Evolutionary conservation across 2,113 vertebrate species (phyloP).

Genomic region (Sebastes fasciatus): DNA sequence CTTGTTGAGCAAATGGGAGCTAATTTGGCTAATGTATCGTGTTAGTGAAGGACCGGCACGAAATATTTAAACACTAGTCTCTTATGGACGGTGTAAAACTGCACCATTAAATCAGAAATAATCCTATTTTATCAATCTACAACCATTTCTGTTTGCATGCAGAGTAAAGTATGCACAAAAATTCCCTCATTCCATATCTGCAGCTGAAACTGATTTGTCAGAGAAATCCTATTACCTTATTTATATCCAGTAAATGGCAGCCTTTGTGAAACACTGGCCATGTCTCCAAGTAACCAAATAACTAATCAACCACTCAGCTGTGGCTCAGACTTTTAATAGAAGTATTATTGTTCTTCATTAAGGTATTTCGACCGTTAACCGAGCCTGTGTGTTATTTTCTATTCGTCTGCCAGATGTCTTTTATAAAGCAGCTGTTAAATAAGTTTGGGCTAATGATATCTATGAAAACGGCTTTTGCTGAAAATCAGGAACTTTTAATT

Average conservation of each 20-base stretch:
- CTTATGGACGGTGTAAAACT: conserved; percentile 39
- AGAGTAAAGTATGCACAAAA: conserved; percentile 47
- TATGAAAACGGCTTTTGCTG: conserved; percentile 33
- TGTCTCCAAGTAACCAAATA: conserved; percentile 72
- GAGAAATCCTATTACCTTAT: conserved; percentile 70
- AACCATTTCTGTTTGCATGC: conserved; percentile 45
- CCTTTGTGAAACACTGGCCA: conserved; percentile 65
- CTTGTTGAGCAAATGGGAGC: conserved; percentile 56
- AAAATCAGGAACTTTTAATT: conserved; percentile 63
- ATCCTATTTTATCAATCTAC: conserved; percentile 57
- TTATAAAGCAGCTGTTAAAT: conserved; percentile 61
- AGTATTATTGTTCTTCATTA: conserved; percentile 75
- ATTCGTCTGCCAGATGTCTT: conserved; percentile 72
- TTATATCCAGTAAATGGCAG: conserved; percentile 67
- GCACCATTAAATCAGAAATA: conserved; percentile 60
- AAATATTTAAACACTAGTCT: conserved; percentile 53
- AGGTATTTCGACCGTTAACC: conserved; percentile 62
- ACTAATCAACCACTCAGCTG: conserved; percentile 73
- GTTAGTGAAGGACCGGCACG: conserved; percentile 34
- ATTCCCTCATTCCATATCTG: conserved; percentile 58
- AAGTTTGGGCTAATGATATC: conserved; percentile 62
- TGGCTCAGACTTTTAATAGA: conserved; percentile 75
- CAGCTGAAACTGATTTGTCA: conserved; percentile 50
- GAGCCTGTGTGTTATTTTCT: conserved; percentile 51
- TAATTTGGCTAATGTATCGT: conserved; percentile 59